Conservation (phyloP, 1,140 invertebrate species). For the Listronotus oregonensis region DNA sequence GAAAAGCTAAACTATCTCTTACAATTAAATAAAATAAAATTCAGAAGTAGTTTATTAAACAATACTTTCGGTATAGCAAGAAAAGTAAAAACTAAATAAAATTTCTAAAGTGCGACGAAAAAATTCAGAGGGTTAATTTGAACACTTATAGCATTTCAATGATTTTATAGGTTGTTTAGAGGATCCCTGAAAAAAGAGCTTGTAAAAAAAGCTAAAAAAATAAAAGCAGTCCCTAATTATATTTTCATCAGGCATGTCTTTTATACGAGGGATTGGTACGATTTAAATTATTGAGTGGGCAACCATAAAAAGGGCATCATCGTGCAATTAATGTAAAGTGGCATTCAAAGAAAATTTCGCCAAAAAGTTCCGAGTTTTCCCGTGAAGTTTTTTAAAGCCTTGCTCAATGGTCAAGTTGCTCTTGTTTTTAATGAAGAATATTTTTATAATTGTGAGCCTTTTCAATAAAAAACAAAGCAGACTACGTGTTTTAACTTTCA, state of each 20-base stretch:
- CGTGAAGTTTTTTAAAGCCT: slow-evolving; percentile 31
- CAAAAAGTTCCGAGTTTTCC: slow-evolving; percentile 33
- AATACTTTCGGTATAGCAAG: no score
- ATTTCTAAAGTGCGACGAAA: no score
- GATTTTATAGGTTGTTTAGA: slow-evolving; percentile 23
- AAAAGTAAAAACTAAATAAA: no score
- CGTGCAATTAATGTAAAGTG: slow-evolving; percentile 40
- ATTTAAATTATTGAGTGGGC: slow-evolving; percentile 24
- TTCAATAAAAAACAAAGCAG: slow-evolving; percentile 36
- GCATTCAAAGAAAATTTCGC: slow-evolving; percentile 31
- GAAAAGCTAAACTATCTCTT: no score
- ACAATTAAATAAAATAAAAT: no score
- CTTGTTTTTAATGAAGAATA: slow-evolving; percentile 37
- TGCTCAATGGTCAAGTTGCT: slow-evolving; percentile 39
- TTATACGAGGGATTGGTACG: slow-evolving; percentile 14
- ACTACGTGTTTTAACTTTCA: slow-evolving; percentile 40
- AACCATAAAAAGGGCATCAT: slow-evolving; percentile 27
- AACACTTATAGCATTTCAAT: slow-evolving; percentile 17
- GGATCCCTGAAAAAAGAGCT: background rate
- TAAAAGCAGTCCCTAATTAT: slow-evolving; percentile 19
- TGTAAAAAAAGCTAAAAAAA: slow-evolving; percentile 18
- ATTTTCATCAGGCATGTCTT: slow-evolving; percentile 25
- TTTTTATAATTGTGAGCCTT: slow-evolving; percentile 38
- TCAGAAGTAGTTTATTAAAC: no score
- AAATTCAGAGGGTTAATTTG: slow-evolving; percentile 4